These are phyloP conservation scores for Rhizomys pruinosus DNA, from an alignment of 2,113 vertebrate genomes.

Conservation along the genomic window DNA sequence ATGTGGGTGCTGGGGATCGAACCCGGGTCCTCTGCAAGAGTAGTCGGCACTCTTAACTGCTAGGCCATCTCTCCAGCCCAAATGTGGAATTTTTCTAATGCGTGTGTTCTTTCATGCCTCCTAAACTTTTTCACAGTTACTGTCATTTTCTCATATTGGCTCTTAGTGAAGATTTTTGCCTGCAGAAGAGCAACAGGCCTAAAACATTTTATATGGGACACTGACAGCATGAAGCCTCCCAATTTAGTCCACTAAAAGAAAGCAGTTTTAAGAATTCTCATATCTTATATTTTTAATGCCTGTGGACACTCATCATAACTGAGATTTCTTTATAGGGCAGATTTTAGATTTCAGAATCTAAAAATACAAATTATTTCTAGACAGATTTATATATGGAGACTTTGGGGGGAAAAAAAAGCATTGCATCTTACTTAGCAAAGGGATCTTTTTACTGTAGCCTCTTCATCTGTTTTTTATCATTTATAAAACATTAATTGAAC, in stretches of 20 bases:
- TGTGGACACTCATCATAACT: not conserved
- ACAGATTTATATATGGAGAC: not conserved
- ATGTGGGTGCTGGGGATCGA: too few relatives aligned
- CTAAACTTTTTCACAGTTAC: constrained; percentile 32
- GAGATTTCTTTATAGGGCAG: constrained; percentile 7
- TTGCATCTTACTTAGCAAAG: not conserved
- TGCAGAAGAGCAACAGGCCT: constrained; percentile 56
- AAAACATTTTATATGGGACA: constrained; percentile 48
- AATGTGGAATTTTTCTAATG: not conserved
- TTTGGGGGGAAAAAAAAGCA: not conserved
- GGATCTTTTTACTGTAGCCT: constrained; percentile 23
- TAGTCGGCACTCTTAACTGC: too few relatives aligned
- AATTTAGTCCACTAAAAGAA: constrained; percentile 41
- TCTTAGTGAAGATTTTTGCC: constrained; percentile 60
- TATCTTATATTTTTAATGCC: not conserved
- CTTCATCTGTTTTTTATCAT: not conserved
- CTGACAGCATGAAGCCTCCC: constrained; percentile 30
- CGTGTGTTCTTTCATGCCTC: constrained; percentile 35
- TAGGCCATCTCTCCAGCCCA: too few relatives aligned
- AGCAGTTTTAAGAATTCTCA: constrained; percentile 28
- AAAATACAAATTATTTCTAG: constrained; percentile 17
- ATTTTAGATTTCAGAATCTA: constrained; percentile 6
- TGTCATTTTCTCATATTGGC: constrained; percentile 33
- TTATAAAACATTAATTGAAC: not conserved
- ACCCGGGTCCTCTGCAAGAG: too few relatives aligned